Conservation (phyloP, 2,888 invertebrate genomes). For the Thymelicus lineola region DNA sequence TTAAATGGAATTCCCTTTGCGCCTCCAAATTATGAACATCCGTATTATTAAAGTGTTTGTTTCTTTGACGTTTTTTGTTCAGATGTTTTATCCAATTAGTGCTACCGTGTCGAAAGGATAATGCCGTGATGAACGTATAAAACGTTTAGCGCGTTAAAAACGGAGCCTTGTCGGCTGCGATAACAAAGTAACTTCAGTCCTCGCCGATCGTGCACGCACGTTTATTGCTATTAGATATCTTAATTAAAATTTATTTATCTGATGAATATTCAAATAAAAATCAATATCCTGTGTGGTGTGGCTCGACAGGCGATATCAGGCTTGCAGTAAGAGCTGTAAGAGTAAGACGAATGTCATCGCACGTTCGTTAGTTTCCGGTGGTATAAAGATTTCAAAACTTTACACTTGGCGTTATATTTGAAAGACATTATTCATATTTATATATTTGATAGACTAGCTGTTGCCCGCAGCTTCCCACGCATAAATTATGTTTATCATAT, state of each 20-base stretch:
- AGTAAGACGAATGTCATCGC: neutral
- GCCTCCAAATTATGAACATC: slow-evolving; percentile 75
- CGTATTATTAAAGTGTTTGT: slow-evolving; percentile 82
- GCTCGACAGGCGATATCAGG: neutral
- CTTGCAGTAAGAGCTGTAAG: neutral
- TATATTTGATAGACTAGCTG: too few relatives aligned
- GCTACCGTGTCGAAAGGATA: slow-evolving; percentile 86
- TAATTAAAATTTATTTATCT: slow-evolving; percentile 35
- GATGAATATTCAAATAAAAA: slow-evolving; percentile 27
- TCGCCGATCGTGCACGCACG: slow-evolving; percentile 36
- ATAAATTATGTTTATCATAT: too few relatives aligned
- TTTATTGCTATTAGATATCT: slow-evolving; percentile 33
- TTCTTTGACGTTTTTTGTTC: slow-evolving; percentile 78
- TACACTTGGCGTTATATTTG: too few relatives aligned
- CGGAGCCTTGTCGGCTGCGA: slow-evolving; percentile 62
- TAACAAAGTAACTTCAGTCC: slow-evolving; percentile 49
- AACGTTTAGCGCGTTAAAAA: slow-evolving; percentile 78
- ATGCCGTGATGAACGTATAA: slow-evolving; percentile 77
- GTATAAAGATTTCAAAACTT: neutral
- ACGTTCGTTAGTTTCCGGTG: neutral
- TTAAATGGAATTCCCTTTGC: slow-evolving; percentile 83
- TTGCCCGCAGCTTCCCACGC: too few relatives aligned
- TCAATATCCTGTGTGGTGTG: slow-evolving; percentile 7
- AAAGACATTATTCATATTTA: too few relatives aligned
- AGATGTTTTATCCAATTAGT: slow-evolving; percentile 82